Base-by-base conservation (phyloP, 2,113 vertebrate genomes). In the Montifringilla adamsi region DNA sequence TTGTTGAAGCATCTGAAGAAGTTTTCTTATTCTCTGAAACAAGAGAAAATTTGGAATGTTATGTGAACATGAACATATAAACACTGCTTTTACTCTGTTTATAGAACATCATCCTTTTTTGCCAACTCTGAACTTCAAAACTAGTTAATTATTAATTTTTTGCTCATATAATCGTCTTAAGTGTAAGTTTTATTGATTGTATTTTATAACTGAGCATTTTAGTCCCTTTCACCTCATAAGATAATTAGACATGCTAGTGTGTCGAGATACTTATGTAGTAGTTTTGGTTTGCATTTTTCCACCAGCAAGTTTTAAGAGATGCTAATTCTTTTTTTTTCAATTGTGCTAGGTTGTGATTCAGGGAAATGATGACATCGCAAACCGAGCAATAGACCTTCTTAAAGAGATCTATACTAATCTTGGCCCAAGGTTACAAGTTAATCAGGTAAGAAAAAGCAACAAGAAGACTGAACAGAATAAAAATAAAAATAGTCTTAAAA, bases 361-460 rank as follows among this genome's bases (percentile, higher is more conserved):
- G 98, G 99, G 99, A 97, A 99, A 98, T 95, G 99, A 99, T 82
- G 99, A 99, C 95, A 99, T 99, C 49, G 99, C 99, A 83, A 99
- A 97, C 95, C 98, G 99, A 98, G 99, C 99, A 94, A 99, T 99
- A 96, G 99, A 99, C 98, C 98, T 99, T 84, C 98, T 99, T 84
- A 99, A 99, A 96, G 99, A 99, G 97, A 99, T 99, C 96, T 99
- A 99, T 96, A 99, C 99, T 87, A 99, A 99, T 96, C 99, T 99
- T 84, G 99, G 99, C 95, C 99, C 99, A 94, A 99, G 99, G 97
- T 98, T 99, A 84, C 99, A 99, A 98, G 99, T 99, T 92, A 99
- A 99, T 98, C 99, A 99, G 99, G 99, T 99, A 96, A 96, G 62
- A 44, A 50, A 37, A 31, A 31, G 6, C 16, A 63, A n/a, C n/a